Evolutionary conservation across 2,113 vertebrate species (phyloP).

Genomic region (Cavia porcellus): DNA sequence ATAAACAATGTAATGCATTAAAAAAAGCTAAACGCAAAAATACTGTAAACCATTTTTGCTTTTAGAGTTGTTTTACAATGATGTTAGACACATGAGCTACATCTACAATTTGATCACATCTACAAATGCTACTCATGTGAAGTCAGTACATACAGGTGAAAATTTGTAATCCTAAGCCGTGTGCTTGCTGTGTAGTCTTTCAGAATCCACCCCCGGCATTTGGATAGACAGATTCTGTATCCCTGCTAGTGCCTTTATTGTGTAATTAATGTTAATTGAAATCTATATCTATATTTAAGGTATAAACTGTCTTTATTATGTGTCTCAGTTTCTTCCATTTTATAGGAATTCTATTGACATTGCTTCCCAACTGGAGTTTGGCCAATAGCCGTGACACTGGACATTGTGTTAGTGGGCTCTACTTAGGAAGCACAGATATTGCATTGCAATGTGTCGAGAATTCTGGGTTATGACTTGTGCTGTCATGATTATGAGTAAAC

Average conservation of each 20-base stretch:
- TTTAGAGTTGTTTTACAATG: not conserved
- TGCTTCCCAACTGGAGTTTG: not conserved
- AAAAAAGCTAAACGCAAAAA: not conserved
- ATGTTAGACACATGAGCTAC: not conserved
- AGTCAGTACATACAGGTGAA: not conserved
- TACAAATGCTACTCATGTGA: not conserved
- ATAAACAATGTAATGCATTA: not conserved
- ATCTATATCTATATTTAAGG: not conserved
- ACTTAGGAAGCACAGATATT: not conserved
- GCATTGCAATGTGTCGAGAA: not conserved
- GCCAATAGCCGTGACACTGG: not conserved
- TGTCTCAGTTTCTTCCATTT: slow-evolving; percentile 8
- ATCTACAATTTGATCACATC: not conserved
- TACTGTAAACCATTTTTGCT: not conserved
- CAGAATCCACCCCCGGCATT: not conserved
- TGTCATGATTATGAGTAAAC: slow-evolving; percentile 21
- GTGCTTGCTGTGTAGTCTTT: not conserved
- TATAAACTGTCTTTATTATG: not conserved
- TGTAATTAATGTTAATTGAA: slow-evolving; percentile 13
- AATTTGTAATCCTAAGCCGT: not conserved
- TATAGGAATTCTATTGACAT: not conserved
- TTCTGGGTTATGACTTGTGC: not conserved
- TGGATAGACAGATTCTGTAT: not conserved
- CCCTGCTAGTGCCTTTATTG: not conserved
- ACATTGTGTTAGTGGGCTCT: not conserved